These are phyloP conservation scores for Anolis sagrei DNA, from an alignment of 2,113 vertebrate species.

Conservation along the genomic window DNA sequence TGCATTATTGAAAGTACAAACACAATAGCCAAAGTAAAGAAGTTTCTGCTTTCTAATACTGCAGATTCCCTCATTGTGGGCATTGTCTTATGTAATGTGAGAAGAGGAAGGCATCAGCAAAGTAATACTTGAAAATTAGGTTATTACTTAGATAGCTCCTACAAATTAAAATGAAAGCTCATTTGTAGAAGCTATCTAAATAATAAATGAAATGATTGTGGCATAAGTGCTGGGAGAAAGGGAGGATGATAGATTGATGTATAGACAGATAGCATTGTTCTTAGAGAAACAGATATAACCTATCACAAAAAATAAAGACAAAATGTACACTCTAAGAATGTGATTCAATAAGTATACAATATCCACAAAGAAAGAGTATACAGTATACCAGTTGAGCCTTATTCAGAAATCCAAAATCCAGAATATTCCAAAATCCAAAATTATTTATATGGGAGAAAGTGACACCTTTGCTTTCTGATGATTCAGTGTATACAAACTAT, in stretches of 20 bases:
- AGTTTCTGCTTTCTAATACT: neutral
- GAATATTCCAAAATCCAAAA: too few species aligned
- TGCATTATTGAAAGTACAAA: neutral
- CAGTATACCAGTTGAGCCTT: neutral
- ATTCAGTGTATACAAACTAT: too few species aligned
- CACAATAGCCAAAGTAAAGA: neutral
- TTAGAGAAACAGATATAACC: neutral
- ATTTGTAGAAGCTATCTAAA: neutral
- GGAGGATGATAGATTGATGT: too few species aligned
- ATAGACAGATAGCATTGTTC: too few species aligned
- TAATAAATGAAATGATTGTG: neutral
- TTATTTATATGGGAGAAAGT: too few species aligned
- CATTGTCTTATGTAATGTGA: neutral
- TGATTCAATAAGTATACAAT: neutral
- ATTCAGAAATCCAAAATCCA: too few species aligned
- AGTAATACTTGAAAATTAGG: neutral
- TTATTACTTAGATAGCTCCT: neutral
- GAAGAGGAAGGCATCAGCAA: too few species aligned
- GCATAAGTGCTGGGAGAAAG: neutral
- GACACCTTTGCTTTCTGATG: too few species aligned
- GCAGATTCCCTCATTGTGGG: neutral
- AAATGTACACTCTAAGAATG: neutral
- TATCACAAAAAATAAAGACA: neutral
- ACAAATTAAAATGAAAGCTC: too few species aligned
- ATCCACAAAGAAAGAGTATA: neutral